These are phyloP conservation scores for Eunapius fragilis DNA, from an alignment of 37 sponge, comb jelly and placozoan genomes.

Conservation along the genomic window DNA sequence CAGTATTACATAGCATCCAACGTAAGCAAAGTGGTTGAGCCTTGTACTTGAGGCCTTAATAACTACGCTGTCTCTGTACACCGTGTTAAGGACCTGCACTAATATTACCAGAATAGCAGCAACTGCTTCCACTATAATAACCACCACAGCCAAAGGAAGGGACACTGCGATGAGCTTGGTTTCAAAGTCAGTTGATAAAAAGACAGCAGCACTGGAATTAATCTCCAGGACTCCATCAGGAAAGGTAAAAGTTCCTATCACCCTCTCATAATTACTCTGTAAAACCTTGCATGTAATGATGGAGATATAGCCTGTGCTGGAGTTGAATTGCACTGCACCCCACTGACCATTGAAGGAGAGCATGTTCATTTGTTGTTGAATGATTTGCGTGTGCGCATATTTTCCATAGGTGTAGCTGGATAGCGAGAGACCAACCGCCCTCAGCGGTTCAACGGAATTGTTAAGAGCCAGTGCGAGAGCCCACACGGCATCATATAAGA, in stretches of 20 bases:
- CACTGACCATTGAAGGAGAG: constrained; percentile 27
- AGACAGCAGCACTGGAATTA: too few relatives aligned
- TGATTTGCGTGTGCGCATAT: background rate
- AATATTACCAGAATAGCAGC: background rate
- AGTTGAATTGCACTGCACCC: constrained; percentile 10
- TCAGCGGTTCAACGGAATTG: constrained; percentile 1
- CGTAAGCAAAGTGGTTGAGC: constrained; percentile 15
- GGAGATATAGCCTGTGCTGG: background rate
- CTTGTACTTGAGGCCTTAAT: constrained; percentile 38
- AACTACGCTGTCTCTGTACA: background rate
- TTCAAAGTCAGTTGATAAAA: too few relatives aligned
- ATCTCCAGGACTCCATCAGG: too few relatives aligned
- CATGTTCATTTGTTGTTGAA: constrained; percentile 1
- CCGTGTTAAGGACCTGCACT: constrained; percentile 7
- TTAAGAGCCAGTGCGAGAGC: constrained; percentile 40
- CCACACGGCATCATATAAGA: constrained; percentile 32
- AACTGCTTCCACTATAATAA: background rate
- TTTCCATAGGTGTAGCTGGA: constrained; percentile 17
- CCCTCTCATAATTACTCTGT: too few relatives aligned
- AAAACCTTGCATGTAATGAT: too few relatives aligned
- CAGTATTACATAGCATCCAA: constrained; percentile 29
- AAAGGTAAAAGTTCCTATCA: too few relatives aligned
- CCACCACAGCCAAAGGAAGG: background rate
- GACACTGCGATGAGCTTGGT: too few relatives aligned
- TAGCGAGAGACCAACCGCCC: background rate